A percentile compares a stretch with the other conserved stretches of the same genome.
Conservation (phyloP, 2,888 invertebrate genomes). For the Limnephilus auricula region DNA sequence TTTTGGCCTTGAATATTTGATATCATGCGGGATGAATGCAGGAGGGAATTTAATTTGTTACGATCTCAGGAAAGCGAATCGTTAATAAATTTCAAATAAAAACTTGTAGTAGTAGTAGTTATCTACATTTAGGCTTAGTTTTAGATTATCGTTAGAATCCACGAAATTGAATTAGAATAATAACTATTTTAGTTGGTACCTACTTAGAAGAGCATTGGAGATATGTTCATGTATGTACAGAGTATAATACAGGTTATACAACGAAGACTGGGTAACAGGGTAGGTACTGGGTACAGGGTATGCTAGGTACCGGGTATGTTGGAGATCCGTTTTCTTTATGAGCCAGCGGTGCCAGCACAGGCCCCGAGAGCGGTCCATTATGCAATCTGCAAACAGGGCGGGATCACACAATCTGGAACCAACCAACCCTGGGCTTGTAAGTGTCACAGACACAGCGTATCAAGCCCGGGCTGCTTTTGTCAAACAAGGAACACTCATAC, state of each 20-base stretch:
- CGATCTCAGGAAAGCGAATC: no score
- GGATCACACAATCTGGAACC: constrained; percentile 22
- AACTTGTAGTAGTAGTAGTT: no score
- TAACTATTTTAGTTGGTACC: neutral
- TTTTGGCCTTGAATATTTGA: no score
- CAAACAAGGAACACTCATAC: neutral
- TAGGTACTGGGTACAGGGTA: neutral
- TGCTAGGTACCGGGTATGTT: neutral
- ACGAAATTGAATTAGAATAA: neutral
- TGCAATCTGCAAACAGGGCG: constrained; percentile 29
- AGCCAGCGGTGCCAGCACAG: constrained; percentile 6
- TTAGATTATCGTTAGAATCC: neutral
- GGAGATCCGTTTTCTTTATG: constrained; percentile 7
- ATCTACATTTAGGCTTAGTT: no score
- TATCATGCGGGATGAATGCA: no score
- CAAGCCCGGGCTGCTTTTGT: neutral
- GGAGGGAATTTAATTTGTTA: no score
- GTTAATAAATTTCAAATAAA: no score
- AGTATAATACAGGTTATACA: neutral
- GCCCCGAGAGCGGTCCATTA: constrained; percentile 32
- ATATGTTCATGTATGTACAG: neutral
- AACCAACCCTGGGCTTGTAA: neutral
- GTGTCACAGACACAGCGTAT: constrained; percentile 4
- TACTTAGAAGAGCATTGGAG: neutral
- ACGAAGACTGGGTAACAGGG: neutral